Percentiles rank a stretch among this genome's conserved stretches.
phyloP scores from a whole-genome alignment of 2,113 vertebrate genomes.

The Tretioscincus oriximinensis region DNA sequence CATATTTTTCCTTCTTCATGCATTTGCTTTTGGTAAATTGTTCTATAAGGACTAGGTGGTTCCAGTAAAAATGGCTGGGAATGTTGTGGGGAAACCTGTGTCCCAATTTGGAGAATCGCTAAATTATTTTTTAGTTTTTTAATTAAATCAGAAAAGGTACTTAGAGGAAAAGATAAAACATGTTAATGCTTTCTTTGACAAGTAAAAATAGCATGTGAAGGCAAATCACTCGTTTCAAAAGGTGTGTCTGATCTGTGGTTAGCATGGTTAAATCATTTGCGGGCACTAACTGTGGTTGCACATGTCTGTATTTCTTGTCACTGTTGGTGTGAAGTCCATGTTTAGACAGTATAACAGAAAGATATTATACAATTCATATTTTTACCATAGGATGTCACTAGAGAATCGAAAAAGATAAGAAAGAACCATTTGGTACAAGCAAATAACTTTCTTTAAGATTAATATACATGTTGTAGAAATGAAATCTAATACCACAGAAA shows the following conservation, averaged over 20 bases:
- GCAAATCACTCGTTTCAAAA: slow-evolving; percentile 10
- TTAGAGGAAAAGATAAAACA: not conserved
- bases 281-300: not conserved
- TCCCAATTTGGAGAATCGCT: not conserved
- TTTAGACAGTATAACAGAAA: not conserved
- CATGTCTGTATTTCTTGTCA: not conserved
- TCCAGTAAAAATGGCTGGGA: not conserved
- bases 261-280: not conserved
- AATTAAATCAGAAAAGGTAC: not conserved
- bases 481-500: not conserved
- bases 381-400: slow-evolving; percentile 51
- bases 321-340: not conserved
- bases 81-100: not conserved
- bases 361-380: not conserved
- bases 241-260: not conserved
- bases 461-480: not conserved
- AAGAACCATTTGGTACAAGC: not conserved
- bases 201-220: not conserved
- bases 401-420: slow-evolving; percentile 45
- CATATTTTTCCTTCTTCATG: no score
- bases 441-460: slow-evolving; percentile 3
- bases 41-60: no score
- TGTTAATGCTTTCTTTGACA: slow-evolving; percentile 1
- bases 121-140: not conserved
- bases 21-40: no score